Evolutionary conservation across 2,797 vertebrate genomes (phyloP).

Genomic region (Sphaeramia orbicularis): DNA sequence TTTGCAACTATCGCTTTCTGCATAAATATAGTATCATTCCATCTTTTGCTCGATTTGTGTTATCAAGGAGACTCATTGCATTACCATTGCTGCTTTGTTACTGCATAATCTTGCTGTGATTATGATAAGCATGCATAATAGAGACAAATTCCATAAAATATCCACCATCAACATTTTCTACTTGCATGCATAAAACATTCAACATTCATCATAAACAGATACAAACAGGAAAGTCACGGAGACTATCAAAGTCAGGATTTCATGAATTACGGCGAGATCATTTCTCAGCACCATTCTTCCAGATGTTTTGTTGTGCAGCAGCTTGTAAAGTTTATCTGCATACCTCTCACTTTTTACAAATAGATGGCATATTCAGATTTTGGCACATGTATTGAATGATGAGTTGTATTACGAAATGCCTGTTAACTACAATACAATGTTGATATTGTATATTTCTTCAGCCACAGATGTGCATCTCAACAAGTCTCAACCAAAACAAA

Average conservation of each 20-base stretch:
- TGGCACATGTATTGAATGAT: conserved; percentile 2
- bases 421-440: too few relatives aligned
- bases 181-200: conserved; percentile 77
- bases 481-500: too few relatives aligned
- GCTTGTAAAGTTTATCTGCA: conserved; percentile 35
- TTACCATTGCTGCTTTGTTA: conserved; percentile 68
- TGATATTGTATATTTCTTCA: too few relatives aligned
- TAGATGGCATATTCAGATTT: conserved; percentile 1
- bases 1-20: conserved; percentile 41
- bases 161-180: conserved; percentile 76
- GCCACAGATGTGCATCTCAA: too few relatives aligned
- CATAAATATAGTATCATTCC: conserved; percentile 47
- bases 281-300: conserved; percentile 41
- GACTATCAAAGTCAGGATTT: conserved; percentile 69
- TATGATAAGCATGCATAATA: conserved; percentile 80
- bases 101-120: conserved; percentile 78
- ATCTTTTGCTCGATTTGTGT: conserved; percentile 54
- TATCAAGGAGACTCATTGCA: conserved; percentile 71
- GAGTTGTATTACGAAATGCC: conserved; percentile 14
- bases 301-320: conserved; percentile 42
- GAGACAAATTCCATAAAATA: conserved; percentile 79
- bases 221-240: conserved; percentile 55
- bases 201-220: conserved; percentile 73
- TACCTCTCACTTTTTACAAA: conserved; percentile 19
- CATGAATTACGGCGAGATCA: conserved; percentile 52